Evolutionary conservation across 2,113 vertebrate species (phyloP).

Genomic region (Callithrix jacchus): DNA sequence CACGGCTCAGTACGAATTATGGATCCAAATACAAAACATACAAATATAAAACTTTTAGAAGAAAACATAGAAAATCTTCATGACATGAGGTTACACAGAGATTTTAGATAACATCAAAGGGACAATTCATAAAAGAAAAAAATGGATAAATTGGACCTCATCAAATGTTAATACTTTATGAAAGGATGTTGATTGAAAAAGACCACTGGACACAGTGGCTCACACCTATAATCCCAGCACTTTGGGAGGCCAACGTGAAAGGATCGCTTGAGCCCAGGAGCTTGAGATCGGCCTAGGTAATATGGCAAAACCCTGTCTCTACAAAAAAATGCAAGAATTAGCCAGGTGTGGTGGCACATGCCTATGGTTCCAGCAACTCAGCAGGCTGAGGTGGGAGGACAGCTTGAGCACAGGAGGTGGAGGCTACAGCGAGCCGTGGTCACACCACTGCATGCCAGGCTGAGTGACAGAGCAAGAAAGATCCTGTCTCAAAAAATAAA

Average conservation of each 20-base stretch:
- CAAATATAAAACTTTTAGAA: conserved; percentile 10
- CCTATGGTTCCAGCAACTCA: neutral
- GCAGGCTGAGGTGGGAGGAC: neutral
- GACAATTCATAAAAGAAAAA: neutral
- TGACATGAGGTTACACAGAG: neutral
- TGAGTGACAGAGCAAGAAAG: neutral
- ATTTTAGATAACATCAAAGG: neutral
- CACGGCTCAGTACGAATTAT: neutral
- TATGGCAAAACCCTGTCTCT: neutral
- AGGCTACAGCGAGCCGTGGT: neutral
- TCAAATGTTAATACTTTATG: neutral
- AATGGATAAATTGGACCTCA: neutral
- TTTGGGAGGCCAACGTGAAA: neutral
- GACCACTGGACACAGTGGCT: neutral
- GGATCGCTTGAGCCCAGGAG: neutral
- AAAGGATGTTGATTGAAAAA: neutral
- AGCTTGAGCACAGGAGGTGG: neutral
- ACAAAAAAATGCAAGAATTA: neutral
- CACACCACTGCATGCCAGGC: neutral
- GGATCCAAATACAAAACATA: conserved; percentile 4
- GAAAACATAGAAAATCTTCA: neutral
- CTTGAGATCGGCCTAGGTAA: neutral
- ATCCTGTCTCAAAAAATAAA: neutral
- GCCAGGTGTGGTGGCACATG: too few relatives aligned
- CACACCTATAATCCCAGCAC: neutral